Conservation (phyloP, 2,113 vertebrate species). For the Zingel zingel region DNA sequence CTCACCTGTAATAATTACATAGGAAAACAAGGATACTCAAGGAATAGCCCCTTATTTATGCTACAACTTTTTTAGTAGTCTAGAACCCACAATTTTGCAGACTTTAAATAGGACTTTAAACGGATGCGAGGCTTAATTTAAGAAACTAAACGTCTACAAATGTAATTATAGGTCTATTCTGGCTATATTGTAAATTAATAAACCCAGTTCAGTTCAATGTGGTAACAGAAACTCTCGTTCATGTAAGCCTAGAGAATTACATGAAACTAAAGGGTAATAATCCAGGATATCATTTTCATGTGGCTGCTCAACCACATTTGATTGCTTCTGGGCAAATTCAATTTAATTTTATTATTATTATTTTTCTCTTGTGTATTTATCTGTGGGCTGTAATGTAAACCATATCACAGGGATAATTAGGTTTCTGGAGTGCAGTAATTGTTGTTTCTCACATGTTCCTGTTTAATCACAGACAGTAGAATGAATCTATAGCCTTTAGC, state of each 20-base stretch:
- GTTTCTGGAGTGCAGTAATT: not conserved
- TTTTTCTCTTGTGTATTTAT: not conserved
- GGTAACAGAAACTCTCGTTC: not conserved
- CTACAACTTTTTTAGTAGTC: not conserved
- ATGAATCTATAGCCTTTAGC: not conserved
- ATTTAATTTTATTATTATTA: not conserved
- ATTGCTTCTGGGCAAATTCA: not conserved
- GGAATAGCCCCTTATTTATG: not conserved
- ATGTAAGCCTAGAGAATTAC: not conserved
- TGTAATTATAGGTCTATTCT: not conserved
- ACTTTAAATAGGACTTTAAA: not conserved
- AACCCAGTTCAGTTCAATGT: not conserved
- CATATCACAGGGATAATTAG: not conserved
- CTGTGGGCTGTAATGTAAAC: not conserved
- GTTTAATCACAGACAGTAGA: not conserved
- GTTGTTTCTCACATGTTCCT: not conserved
- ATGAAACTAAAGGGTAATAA: not conserved
- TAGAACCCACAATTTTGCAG: not conserved
- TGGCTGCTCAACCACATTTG: not conserved
- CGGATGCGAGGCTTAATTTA: not conserved
- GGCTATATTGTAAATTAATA: not conserved
- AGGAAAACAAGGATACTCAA: not conserved
- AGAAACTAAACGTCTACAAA: not conserved
- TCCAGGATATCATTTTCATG: not conserved
- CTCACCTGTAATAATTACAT: not conserved